Conservation (phyloP, 2,888 invertebrate genomes). For the Koerneria pararmatus region DNA sequence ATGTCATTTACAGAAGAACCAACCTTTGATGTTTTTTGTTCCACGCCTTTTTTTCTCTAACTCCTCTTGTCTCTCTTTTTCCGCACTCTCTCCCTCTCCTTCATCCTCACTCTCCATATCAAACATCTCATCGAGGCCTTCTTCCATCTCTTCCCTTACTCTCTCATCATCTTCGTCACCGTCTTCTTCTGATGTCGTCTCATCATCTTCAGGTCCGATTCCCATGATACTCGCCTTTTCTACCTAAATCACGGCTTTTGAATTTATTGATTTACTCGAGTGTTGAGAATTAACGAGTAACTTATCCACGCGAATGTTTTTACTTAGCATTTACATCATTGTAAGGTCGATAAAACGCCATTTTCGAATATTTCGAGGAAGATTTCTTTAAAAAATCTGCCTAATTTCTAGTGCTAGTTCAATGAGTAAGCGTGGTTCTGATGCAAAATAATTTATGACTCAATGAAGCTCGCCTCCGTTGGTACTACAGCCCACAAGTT, state of each 20-base stretch:
- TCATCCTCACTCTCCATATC: constrained; percentile 29
- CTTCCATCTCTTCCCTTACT: constrained; percentile 12
- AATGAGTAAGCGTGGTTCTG: too few relatives aligned
- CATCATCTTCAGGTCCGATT: constrained; percentile 25
- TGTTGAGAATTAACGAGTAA: too few relatives aligned
- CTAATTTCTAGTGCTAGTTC: too few relatives aligned
- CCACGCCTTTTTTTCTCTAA: constrained; percentile 10
- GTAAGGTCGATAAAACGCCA: neutral
- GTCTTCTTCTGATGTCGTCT: constrained; percentile 32
- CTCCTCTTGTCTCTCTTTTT: constrained; percentile 19
- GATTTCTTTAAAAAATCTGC: too few relatives aligned
- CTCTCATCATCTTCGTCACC: constrained; percentile 40
- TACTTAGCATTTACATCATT: too few relatives aligned
- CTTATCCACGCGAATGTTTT: too few relatives aligned
- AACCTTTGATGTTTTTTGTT: too few relatives aligned
- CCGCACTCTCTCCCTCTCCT: constrained; percentile 28
- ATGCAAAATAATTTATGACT: too few relatives aligned
- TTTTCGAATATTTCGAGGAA: neutral
- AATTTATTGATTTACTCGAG: too few relatives aligned
- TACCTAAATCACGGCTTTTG: constrained; percentile 22
- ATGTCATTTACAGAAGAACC: too few relatives aligned
- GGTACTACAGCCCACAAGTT: too few relatives aligned
- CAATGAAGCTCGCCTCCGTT: too few relatives aligned
- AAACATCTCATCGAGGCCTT: constrained; percentile 39
- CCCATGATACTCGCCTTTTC: constrained; percentile 24